Conservation (phyloP, 2,888 invertebrate genomes). For the Archips xylosteana region DNA sequence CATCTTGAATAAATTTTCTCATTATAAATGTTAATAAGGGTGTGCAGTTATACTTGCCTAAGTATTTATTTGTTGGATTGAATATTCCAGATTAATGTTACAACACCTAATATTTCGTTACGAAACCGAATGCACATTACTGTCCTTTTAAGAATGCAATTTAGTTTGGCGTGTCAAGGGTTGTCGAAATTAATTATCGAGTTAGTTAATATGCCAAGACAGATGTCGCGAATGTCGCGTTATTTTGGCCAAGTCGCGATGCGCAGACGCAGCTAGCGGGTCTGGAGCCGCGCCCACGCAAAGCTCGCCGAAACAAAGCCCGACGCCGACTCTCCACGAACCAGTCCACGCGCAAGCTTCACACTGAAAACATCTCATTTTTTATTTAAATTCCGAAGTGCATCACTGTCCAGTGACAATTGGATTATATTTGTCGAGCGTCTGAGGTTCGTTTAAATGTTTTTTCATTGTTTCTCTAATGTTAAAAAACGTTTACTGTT, state of each 20-base stretch:
- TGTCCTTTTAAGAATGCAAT: slow-evolving; percentile 33
- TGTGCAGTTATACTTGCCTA: no score
- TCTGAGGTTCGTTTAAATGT: slow-evolving; percentile 23
- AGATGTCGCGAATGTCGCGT: slow-evolving; percentile 61
- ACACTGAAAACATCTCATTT: slow-evolving; percentile 64
- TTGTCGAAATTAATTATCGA: slow-evolving; percentile 66
- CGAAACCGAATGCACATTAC: slow-evolving; percentile 9
- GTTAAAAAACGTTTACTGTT: not conserved
- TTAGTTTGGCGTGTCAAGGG: slow-evolving; percentile 34
- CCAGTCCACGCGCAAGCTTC: slow-evolving; percentile 77
- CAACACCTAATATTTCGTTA: not conserved
- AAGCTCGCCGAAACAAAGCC: slow-evolving; percentile 73
- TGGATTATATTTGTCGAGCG: slow-evolving; percentile 31
- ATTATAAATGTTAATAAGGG: no score
- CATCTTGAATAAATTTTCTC: no score
- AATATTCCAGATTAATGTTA: no score
- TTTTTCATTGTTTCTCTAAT: not conserved
- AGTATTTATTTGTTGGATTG: no score
- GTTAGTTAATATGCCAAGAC: slow-evolving; percentile 73
- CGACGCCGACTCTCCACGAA: slow-evolving; percentile 55
- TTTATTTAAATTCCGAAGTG: slow-evolving; percentile 25
- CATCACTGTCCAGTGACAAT: slow-evolving; percentile 22
- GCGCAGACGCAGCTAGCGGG: slow-evolving; percentile 31
- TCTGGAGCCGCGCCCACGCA: slow-evolving; percentile 67
- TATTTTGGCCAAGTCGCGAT: slow-evolving; percentile 62